Evolutionary conservation across 2,113 vertebrate genomes (phyloP).

Genomic region (Motacilla tschutschensis): DNA sequence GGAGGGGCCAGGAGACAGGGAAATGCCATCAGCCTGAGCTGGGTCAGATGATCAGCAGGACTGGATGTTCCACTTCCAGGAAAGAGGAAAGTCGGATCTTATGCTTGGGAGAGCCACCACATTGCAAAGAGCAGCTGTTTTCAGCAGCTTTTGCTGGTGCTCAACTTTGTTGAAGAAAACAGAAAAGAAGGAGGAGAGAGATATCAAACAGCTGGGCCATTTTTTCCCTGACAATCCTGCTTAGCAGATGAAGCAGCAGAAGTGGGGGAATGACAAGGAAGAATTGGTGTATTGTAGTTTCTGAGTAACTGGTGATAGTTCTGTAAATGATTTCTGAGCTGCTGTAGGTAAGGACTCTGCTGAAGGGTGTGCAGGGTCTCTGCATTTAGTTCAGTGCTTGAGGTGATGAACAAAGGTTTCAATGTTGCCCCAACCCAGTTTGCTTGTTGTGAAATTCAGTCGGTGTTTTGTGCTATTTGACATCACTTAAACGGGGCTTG

Average conservation of each 20-base stretch:
- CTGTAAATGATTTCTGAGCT: neutral
- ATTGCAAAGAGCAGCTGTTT: neutral
- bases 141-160: neutral
- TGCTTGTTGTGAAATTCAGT: neutral
- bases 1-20: neutral
- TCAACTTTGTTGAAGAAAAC: neutral
- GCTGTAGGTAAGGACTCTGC: neutral
- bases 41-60: neutral
- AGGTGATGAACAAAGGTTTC: neutral
- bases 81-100: neutral
- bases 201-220: neutral
- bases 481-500: neutral
- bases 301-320: fast-evolving
- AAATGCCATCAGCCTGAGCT: neutral
- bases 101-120: neutral
- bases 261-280: fast-evolving
- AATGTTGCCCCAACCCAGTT: neutral
- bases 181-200: neutral
- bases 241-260: neutral
- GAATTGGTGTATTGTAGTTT: neutral
- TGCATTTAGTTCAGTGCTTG: neutral
- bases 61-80: neutral
- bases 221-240: neutral
- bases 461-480: fast-evolving
- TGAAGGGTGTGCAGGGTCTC: neutral